A percentile compares a stretch with the other conserved stretches of the same genome.
These are phyloP conservation scores for Sminthurinus aureus DNA, from an alignment of 2,888 invertebrate species.

Conservation along the genomic window DNA sequence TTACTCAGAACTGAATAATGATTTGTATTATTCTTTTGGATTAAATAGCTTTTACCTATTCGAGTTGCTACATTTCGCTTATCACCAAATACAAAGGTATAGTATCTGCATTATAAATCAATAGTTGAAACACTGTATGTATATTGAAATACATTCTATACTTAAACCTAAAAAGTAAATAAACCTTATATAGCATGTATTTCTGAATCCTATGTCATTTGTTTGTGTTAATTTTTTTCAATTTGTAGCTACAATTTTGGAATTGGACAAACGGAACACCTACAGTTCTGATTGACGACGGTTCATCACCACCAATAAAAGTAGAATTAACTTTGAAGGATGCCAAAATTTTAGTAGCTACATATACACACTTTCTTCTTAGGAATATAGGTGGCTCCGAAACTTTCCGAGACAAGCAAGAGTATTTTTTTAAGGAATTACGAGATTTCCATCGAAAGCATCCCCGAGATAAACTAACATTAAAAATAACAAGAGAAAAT, in stretches of 20 bases:
- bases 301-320: constrained; percentile 85
- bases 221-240: constrained; percentile 60
- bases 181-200: too few species aligned
- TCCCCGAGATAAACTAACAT: constrained; percentile 82
- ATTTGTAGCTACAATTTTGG: constrained; percentile 74
- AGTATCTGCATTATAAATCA: background rate
- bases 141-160: background rate
- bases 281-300: constrained; percentile 87
- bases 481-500: constrained; percentile 83
- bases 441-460: constrained; percentile 86
- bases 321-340: constrained; percentile 84
- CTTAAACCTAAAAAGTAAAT: too few species aligned
- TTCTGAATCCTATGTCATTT: background rate
- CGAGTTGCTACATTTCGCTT: constrained; percentile 88
- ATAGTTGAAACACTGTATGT: too few species aligned
- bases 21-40: too few species aligned
- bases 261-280: constrained; percentile 68
- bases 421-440: constrained; percentile 82
- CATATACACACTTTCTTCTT: constrained; percentile 87
- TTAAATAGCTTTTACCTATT: constrained; percentile 85
- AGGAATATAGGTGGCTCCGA: constrained; percentile 94
- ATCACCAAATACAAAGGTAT: constrained; percentile 91
- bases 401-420: constrained; percentile 79
- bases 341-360: constrained; percentile 89
- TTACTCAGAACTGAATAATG: too few species aligned